Conservation (phyloP, 2,888 invertebrate genomes). For the Lochmaea capreae region DNA sequence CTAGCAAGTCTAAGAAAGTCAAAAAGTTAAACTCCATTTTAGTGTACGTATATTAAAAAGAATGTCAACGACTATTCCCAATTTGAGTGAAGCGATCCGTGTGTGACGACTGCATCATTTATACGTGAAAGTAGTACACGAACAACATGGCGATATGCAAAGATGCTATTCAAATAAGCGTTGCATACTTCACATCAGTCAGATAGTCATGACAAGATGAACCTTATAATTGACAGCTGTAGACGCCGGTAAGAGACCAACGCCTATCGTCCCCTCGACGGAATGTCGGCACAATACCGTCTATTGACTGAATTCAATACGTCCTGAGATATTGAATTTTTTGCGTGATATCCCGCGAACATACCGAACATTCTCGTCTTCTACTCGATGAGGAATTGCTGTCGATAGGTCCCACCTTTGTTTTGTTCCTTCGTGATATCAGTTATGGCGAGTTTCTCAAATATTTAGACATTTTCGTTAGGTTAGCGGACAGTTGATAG, state of each 20-base stretch:
- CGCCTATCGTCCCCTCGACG: conserved; percentile 36
- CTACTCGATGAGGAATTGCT: conserved; percentile 62
- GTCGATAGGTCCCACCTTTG: conserved; percentile 60
- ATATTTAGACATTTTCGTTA: conserved; percentile 43
- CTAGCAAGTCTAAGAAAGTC: too few relatives aligned
- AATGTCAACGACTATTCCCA: too few relatives aligned
- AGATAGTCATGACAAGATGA: conserved; percentile 59
- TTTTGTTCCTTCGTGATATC: conserved; percentile 51
- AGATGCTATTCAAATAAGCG: conserved; percentile 60
- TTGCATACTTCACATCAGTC: conserved; percentile 60
- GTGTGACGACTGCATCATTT: not conserved
- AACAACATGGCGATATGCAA: not conserved
- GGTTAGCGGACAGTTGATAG: conserved; percentile 11
- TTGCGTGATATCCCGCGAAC: conserved; percentile 60
- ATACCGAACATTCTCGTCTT: conserved; percentile 59
- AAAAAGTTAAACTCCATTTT: too few relatives aligned
- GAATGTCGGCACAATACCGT: conserved; percentile 58
- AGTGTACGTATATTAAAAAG: too few relatives aligned
- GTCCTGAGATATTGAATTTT: conserved; percentile 63
- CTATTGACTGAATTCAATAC: conserved; percentile 62
- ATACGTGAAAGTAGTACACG: not conserved
- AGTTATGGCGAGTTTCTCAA: conserved; percentile 43
- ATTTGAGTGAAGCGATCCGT: not conserved
- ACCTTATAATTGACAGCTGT: conserved; percentile 62
- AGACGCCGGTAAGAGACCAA: conserved; percentile 50